Conservation (phyloP, 2,113 vertebrate genomes). For the Burhinus oedicnemus region DNA sequence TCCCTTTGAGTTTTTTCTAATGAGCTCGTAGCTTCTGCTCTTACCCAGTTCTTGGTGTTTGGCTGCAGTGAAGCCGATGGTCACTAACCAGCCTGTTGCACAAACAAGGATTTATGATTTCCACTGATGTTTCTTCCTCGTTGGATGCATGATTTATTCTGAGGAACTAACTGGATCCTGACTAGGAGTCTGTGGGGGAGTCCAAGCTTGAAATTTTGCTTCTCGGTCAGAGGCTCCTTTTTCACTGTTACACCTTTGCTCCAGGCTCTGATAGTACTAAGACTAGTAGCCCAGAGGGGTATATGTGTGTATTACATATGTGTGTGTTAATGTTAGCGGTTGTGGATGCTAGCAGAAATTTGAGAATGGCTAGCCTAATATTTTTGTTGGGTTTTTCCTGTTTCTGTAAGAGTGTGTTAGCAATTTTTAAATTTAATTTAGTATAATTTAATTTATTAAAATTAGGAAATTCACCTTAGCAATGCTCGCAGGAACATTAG, state of each 20-base stretch:
- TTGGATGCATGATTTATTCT: background rate
- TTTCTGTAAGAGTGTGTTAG: background rate
- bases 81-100: background rate
- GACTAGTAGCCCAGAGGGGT: rapidly evolving
- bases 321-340: background rate
- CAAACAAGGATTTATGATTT: background rate
- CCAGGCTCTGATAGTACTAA: background rate
- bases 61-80: background rate
- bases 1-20: background rate
- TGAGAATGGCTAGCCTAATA: background rate
- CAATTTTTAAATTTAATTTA: background rate
- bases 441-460: background rate
- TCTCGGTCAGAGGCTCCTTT: background rate
- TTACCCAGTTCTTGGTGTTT: background rate
- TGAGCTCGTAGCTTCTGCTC: background rate
- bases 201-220: background rate
- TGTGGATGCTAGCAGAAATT: background rate
- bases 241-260: background rate
- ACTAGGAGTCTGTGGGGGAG: background rate
- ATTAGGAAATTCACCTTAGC: background rate
- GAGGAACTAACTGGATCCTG: background rate
- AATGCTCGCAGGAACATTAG: background rate
- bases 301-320: background rate
- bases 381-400: background rate
- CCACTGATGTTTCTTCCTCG: background rate